Evolutionary conservation across 2,888 invertebrate genomes (phyloP), one percentile per base, ranked within the genome.

Genomic region (Cantharis rustica): DNA sequence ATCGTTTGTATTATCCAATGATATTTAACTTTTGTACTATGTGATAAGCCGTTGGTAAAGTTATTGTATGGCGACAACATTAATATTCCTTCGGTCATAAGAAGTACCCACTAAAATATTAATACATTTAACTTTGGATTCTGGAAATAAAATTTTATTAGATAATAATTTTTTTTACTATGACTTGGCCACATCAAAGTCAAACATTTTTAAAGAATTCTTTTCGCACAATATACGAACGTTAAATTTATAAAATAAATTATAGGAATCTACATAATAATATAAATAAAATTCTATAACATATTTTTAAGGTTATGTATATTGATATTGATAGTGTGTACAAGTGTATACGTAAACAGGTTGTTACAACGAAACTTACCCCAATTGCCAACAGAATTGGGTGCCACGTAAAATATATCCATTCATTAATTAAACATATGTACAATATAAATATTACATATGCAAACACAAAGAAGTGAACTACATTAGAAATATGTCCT

Each of bases 11-110:
- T 69, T 31, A 85, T 79, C 85, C 86, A 87, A 78, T 88, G 88
- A 11, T 83, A 79, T 16, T 83, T 82, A 5, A 86, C 82, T 81
- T 84, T 82, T 20, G 76, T 71, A 7, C 76, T 78, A 23, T 83
- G 80, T 11, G 81, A 75, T 70, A 82, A 79, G 26, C 78, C 80
- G 74, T 79, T 82, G 31, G 82, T 82, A 26, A 87, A 75, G 9
- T 85, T 81, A 78, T 87, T 88, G 75, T 86, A 84, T 73, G 85
- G 84, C 31, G 85, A 82, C 23, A 87, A 79, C 11, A 84, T 77
- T 64, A 86, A 79, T 61, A 88, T 84, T 20, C 85, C 87, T 81
- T 87, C 86, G 4, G 85, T 83, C 86, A 88, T 86, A 27, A 88
- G 64, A 7, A 87, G 77, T 80, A 85, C 82, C 86, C 87, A 88